These are phyloP conservation scores for Saimiri boliviensis DNA, from an alignment of 2,113 vertebrate genomes.

Conservation along the genomic window DNA sequence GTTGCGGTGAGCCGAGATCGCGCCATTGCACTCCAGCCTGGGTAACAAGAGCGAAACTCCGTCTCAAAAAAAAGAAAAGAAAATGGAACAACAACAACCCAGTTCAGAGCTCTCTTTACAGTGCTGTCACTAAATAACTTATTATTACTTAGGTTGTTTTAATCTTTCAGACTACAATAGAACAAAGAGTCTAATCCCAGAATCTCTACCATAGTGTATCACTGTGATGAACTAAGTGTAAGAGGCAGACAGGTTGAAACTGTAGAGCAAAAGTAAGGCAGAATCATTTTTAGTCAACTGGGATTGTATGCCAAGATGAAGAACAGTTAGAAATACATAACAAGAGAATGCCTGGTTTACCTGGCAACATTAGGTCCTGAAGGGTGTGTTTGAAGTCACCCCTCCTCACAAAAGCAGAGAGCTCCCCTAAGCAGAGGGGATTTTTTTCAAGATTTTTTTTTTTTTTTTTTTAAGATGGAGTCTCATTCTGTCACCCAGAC, in stretches of 20 bases:
- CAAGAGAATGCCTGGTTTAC: background rate
- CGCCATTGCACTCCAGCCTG: too few species aligned
- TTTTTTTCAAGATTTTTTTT: too few species aligned
- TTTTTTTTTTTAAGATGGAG: too few species aligned
- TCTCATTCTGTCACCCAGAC: too few species aligned
- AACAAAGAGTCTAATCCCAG: background rate
- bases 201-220: background rate
- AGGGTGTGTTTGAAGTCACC: background rate
- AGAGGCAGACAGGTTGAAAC: background rate
- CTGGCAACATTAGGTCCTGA: background rate
- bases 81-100: background rate
- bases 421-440: background rate
- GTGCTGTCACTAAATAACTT: background rate
- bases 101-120: constrained; percentile 1
- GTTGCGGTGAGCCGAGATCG: too few species aligned
- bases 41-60: too few species aligned
- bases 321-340: background rate
- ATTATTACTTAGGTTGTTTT: background rate
- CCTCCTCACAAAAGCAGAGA: background rate
- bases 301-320: background rate
- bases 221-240: background rate
- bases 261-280: background rate
- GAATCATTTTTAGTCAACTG: background rate
- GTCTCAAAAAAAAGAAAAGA: too few species aligned
- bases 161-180: background rate